phyloP scores from a whole-genome alignment of 92 coral and sea anemone genomes.

The Porites lobata region DNA sequence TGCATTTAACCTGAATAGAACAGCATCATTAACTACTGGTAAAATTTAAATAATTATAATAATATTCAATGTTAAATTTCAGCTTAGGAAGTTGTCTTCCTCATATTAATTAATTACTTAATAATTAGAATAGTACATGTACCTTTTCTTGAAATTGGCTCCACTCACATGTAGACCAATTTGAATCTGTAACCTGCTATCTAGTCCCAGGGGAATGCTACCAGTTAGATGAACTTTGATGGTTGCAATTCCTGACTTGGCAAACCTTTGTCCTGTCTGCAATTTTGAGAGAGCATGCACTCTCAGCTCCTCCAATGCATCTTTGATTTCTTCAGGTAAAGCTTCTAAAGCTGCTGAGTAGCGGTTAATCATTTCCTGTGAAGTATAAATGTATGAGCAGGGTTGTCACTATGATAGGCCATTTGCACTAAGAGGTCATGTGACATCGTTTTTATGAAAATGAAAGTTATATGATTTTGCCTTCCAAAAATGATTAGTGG shows the following conservation, averaged over 20 bases:
- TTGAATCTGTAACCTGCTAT: slow-evolving; percentile 60
- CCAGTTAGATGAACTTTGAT: slow-evolving; percentile 84
- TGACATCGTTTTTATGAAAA: too few relatives aligned
- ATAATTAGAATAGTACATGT: neutral
- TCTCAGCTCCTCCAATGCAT: slow-evolving; percentile 82
- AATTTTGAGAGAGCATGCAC: slow-evolving; percentile 85
- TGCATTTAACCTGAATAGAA: slow-evolving; percentile 58
- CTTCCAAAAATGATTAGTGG: too few relatives aligned
- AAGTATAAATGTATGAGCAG: neutral
- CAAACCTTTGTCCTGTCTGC: slow-evolving; percentile 81
- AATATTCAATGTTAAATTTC: too few relatives aligned
- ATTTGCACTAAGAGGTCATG: too few relatives aligned
- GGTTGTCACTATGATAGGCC: too few relatives aligned
- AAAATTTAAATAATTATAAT: too few relatives aligned
- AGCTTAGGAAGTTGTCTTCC: too few relatives aligned
- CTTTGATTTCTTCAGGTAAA: slow-evolving; percentile 59
- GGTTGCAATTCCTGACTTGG: slow-evolving; percentile 89
- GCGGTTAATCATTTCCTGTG: slow-evolving; percentile 79
- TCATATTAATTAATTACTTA: too few relatives aligned
- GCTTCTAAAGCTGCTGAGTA: slow-evolving; percentile 61
- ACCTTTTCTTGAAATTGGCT: slow-evolving; percentile 76
- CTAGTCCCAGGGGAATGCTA: slow-evolving; percentile 25
- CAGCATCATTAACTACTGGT: neutral
- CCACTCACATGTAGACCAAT: slow-evolving; percentile 75
- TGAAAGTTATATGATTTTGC: too few relatives aligned